phyloP scores from a whole-genome alignment of 2,888 invertebrate genomes.

The Camponotus fellah region DNA sequence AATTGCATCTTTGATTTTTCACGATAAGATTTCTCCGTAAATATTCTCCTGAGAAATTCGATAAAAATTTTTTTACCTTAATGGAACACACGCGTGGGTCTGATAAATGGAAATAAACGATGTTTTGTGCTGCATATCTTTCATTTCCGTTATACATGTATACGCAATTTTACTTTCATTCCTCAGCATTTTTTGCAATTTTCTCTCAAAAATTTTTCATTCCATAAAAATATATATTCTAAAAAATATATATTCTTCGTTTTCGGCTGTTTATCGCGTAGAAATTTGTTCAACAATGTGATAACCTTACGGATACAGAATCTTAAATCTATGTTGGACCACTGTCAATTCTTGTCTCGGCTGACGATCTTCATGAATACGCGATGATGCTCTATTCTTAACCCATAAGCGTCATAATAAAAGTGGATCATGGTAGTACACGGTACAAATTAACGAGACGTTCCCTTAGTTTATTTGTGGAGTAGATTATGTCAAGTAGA shows the following conservation, averaged over 20 bases:
- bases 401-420: constrained; percentile 25
- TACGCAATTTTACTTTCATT: background rate
- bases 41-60: background rate
- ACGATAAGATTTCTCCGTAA: background rate
- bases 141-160: background rate
- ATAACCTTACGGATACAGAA: background rate
- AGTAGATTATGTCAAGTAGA: constrained; percentile 12
- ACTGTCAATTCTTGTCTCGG: constrained; percentile 24
- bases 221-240: background rate
- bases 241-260: background rate
- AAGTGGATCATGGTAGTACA: constrained; percentile 29
- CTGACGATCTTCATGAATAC: constrained; percentile 11
- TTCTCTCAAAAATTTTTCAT: background rate
- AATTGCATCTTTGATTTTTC: background rate
- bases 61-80: background rate
- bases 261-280: background rate
- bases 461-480: constrained; percentile 26
- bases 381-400: constrained; percentile 45
- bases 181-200: background rate
- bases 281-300: background rate
- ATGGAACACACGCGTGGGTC: background rate
- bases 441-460: constrained; percentile 25
- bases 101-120: background rate
- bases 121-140: background rate
- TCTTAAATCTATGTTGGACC: constrained; percentile 10